These are phyloP conservation scores for Genyomyrus donnyi DNA, from an alignment of 2,113 vertebrate species.

Conservation along the genomic window DNA sequence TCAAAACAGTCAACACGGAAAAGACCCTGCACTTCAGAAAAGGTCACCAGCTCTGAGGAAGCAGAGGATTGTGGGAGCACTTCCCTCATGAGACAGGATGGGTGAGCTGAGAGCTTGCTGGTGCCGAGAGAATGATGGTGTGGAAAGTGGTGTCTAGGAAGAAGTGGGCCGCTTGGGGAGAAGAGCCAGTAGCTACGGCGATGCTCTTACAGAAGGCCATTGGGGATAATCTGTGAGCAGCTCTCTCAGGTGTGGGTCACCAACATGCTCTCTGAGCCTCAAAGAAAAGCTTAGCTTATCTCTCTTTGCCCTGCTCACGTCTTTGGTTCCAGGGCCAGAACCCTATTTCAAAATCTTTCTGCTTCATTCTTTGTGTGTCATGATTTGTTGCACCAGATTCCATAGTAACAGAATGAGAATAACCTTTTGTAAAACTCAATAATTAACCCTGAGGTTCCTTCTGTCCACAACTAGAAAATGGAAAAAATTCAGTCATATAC, in stretches of 20 bases:
- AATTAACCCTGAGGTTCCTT: background rate
- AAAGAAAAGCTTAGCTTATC: background rate
- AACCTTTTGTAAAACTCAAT: background rate
- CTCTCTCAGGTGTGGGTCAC: background rate
- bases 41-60: background rate
- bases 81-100: background rate
- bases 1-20: background rate
- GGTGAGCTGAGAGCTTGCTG: conserved; percentile 17
- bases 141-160: conserved; percentile 48
- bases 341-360: background rate
- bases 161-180: conserved; percentile 40
- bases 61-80: background rate
- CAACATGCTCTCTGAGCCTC: background rate
- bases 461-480: background rate
- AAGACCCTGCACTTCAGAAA: background rate
- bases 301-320: background rate
- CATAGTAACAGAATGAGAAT: conserved; percentile 6
- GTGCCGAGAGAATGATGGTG: conserved; percentile 26
- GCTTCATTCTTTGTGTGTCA: background rate
- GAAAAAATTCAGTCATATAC: background rate
- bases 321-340: background rate
- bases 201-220: conserved; percentile 43
- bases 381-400: background rate
- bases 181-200: conserved; percentile 42
- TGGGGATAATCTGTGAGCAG: conserved; percentile 52